Conservation (phyloP, 1,140 invertebrate species). For the Aphaenogaster rudis region DNA sequence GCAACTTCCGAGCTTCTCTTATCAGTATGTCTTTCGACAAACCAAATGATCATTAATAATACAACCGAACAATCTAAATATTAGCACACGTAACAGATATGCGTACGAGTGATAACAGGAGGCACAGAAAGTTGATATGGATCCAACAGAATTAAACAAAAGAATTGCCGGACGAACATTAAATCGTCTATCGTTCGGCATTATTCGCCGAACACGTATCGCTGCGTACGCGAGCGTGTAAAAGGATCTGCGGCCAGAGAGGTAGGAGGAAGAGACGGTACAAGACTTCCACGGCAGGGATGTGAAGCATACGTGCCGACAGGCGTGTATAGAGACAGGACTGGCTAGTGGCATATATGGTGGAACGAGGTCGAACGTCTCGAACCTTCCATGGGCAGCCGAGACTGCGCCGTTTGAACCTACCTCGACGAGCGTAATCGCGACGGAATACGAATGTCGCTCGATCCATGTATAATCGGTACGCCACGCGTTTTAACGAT, state of each 20-base stretch:
- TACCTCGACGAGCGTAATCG: slow-evolving; percentile 22
- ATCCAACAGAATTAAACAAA: neutral
- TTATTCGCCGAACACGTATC: neutral
- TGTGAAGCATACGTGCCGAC: slow-evolving; percentile 32
- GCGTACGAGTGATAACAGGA: neutral
- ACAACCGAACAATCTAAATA: neutral
- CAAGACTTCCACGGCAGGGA: slow-evolving; percentile 43
- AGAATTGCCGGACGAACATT: neutral
- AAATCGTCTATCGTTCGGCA: neutral
- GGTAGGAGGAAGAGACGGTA: slow-evolving; percentile 15
- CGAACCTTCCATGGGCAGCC: slow-evolving; percentile 67
- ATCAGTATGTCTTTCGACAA: neutral
- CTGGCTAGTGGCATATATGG: slow-evolving; percentile 56
- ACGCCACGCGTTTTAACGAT: neutral
- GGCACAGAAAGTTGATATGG: neutral
- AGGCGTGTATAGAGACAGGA: slow-evolving; percentile 55
- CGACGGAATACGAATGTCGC: slow-evolving; percentile 23
- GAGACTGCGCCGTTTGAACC: slow-evolving; percentile 44
- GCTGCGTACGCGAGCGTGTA: neutral
- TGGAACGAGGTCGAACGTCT: slow-evolving; percentile 75
- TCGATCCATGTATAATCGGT: neutral
- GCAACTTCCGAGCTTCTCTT: neutral
- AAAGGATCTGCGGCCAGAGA: neutral
- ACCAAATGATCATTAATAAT: neutral
- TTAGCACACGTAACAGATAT: neutral